Evolutionary conservation across 2,888 invertebrate genomes (phyloP).

Genomic region (Volucella bombylans): DNA sequence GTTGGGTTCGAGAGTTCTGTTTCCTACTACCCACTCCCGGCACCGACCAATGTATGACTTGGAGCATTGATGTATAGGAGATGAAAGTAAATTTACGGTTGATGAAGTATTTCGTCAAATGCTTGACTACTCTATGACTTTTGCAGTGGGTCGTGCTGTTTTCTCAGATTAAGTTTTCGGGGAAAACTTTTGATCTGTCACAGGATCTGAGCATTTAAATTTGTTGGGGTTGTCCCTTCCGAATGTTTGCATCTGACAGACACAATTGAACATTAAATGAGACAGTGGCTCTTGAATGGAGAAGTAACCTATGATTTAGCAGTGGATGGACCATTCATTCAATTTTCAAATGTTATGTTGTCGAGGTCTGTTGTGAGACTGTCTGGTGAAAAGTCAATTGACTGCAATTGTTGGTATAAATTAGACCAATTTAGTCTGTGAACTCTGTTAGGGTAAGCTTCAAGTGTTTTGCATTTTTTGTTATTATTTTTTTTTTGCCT

Average conservation of each 20-base stretch:
- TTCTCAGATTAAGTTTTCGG: constrained; percentile 1
- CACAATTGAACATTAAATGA: constrained; percentile 36
- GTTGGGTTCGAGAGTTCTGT: constrained; percentile 37
- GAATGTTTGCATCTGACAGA: constrained; percentile 39
- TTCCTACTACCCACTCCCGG: constrained; percentile 3
- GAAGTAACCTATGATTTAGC: not conserved
- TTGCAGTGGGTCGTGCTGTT: constrained; percentile 34
- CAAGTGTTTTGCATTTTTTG: too few species aligned
- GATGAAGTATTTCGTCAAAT: constrained; percentile 45
- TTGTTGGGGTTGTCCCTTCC: constrained; percentile 23
- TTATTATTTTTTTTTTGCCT: too few species aligned
- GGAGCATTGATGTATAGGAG: constrained; percentile 21
- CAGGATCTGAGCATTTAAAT: constrained; percentile 25
- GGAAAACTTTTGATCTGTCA: constrained; percentile 6
- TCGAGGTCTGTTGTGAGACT: not conserved
- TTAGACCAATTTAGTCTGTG: not conserved
- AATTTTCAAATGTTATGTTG: constrained; percentile 12
- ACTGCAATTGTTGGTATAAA: constrained; percentile 29
- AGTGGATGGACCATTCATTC: constrained; percentile 4
- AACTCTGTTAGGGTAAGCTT: not conserved
- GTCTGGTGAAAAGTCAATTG: constrained; percentile 23
- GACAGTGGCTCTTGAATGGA: too few species aligned
- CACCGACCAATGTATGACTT: not conserved
- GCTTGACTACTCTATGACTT: constrained; percentile 15
- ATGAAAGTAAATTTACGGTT: constrained; percentile 51